Percentiles rank a stretch among this genome's conserved stretches.
Evolutionary conservation across 2,888 invertebrate species (phyloP).

Genomic region (Timema cristinae): DNA sequence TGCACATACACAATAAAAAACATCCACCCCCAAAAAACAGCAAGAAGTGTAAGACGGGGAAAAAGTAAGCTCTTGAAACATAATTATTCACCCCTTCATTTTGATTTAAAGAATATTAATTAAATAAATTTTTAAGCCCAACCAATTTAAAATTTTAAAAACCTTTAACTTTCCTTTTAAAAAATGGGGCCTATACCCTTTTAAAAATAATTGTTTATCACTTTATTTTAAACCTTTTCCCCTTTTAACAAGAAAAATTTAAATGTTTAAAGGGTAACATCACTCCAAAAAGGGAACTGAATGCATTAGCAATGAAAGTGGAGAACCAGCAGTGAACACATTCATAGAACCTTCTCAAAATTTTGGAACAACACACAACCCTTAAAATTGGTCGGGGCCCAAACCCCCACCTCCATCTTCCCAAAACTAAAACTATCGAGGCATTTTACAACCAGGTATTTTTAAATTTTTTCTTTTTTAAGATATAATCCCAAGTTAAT

Average conservation of each 20-base stretch:
- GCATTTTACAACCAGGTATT: slow-evolving; percentile 37
- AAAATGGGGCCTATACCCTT: too few relatives aligned
- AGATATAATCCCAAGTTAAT: too few relatives aligned
- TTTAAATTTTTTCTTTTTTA: too few relatives aligned
- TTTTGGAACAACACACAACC: slow-evolving; percentile 6
- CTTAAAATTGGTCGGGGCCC: slow-evolving; percentile 22
- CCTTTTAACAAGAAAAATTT: slow-evolving; percentile 27
- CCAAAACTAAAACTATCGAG: slow-evolving; percentile 42
- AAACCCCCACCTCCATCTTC: slow-evolving; percentile 26
- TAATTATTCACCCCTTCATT: slow-evolving; percentile 9
- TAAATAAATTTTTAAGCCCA: too few relatives aligned
- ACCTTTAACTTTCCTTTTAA: too few relatives aligned
- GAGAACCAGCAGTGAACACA: slow-evolving; percentile 82
- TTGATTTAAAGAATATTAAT: too few relatives aligned
- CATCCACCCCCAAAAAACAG: slow-evolving; percentile 73
- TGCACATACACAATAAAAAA: slow-evolving; percentile 79
- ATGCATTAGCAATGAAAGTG: slow-evolving; percentile 94
- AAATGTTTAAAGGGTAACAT: slow-evolving; percentile 60
- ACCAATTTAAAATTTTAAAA: too few relatives aligned
- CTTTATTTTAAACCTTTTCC: too few relatives aligned
- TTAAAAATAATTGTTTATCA: too few relatives aligned
- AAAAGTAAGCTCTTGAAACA: slow-evolving; percentile 33
- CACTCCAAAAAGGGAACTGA: slow-evolving; percentile 92
- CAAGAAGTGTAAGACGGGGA: slow-evolving; percentile 41
- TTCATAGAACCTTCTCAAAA: slow-evolving; percentile 43